These are phyloP conservation scores for Dissostichus mawsoni DNA, from an alignment of 2,113 vertebrate species.

Conservation along the genomic window DNA sequence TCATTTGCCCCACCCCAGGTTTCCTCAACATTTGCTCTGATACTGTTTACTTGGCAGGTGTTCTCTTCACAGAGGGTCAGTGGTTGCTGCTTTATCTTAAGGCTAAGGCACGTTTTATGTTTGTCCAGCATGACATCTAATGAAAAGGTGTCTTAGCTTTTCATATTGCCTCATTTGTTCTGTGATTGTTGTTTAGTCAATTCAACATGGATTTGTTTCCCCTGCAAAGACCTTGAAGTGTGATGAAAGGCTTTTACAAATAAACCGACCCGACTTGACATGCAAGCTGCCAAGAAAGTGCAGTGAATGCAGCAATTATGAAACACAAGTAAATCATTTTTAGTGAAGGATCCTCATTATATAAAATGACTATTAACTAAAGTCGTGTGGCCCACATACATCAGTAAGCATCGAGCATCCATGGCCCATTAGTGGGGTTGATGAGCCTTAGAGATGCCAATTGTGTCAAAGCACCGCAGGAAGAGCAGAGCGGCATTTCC, in stretches of 20 bases:
- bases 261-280: background rate
- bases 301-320: constrained; percentile 19
- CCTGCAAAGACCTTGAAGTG: constrained; percentile 4
- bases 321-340: constrained; percentile 49
- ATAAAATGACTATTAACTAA: constrained; percentile 54
- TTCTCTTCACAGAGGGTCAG: background rate
- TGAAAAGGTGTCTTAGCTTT: background rate
- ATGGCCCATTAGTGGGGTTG: constrained; percentile 72
- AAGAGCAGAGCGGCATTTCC: constrained; percentile 35
- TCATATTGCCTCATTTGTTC: constrained; percentile 25
- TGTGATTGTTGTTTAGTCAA: constrained; percentile 1
- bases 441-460: constrained; percentile 77
- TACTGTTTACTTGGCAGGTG: background rate
- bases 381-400: constrained; percentile 47
- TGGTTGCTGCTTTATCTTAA: background rate
- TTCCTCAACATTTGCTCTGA: background rate
- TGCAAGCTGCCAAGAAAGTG: constrained; percentile 28
- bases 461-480: constrained; percentile 61
- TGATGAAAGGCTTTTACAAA: constrained; percentile 27
- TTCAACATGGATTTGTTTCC: too few species aligned
- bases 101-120: background rate
- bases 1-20: background rate
- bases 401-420: constrained; percentile 54
- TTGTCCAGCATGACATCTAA: background rate
- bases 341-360: constrained; percentile 49